Conservation (phyloP, 2,888 invertebrate genomes). For the Tupiocoris notatus region DNA sequence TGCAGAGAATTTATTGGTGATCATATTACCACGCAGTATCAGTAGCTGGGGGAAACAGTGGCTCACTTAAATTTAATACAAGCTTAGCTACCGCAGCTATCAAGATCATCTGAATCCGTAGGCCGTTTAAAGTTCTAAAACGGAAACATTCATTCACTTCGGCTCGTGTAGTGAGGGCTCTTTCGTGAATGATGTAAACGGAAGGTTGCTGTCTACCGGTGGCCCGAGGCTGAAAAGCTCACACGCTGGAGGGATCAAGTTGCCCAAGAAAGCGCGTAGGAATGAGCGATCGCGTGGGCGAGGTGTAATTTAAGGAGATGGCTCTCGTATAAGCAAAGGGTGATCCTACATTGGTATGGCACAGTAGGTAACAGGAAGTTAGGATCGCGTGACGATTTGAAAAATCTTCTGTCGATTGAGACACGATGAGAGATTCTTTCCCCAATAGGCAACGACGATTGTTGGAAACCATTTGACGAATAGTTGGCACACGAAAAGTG, state of each 20-base stretch:
- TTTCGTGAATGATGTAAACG: not conserved
- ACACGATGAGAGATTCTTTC: too few relatives aligned
- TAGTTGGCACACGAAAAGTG: too few relatives aligned
- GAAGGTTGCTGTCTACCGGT: not conserved
- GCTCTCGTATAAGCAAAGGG: not conserved
- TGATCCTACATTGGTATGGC: not conserved
- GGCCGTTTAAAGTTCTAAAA: not conserved
- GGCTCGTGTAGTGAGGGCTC: not conserved
- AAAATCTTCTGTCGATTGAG: too few relatives aligned
- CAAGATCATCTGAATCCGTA: constrained; percentile 14
- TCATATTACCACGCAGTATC: too few relatives aligned
- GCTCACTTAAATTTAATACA: not conserved
- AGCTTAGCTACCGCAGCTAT: constrained; percentile 3
- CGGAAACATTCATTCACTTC: constrained; percentile 13
- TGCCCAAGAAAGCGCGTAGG: not conserved
- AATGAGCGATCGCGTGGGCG: not conserved
- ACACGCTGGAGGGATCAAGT: not conserved
- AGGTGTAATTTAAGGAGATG: too few relatives aligned
- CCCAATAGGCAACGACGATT: too few relatives aligned
- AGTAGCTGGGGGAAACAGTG: constrained; percentile 13
- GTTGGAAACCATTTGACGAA: too few relatives aligned
- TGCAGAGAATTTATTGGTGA: too few relatives aligned
- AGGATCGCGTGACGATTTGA: not conserved
- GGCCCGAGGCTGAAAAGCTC: not conserved
- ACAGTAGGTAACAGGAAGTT: not conserved